A percentile compares a stretch with the other conserved stretches of the same genome.
Evolutionary conservation across 2,888 invertebrate species (phyloP).

Genomic region (Hypena proboscidalis): DNA sequence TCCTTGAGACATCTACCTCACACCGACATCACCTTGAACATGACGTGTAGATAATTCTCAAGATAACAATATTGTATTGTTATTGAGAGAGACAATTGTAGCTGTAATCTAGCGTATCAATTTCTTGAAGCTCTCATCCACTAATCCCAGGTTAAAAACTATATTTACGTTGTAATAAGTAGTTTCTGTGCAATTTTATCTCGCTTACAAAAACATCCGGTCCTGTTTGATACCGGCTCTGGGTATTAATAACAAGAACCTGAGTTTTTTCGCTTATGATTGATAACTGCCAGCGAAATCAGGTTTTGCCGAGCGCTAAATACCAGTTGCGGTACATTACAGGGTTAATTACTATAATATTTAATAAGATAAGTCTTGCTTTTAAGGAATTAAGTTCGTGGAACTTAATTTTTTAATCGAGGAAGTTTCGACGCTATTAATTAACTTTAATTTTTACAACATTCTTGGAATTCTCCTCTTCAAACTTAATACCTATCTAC

Average conservation of each 20-base stretch:
- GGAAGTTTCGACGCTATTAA: neutral
- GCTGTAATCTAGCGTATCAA: neutral
- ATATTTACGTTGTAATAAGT: neutral
- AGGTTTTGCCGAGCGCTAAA: constrained; percentile 27
- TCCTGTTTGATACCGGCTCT: constrained; percentile 9
- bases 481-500: no score
- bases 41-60: no score
- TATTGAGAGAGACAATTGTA: no score
- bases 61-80: no score
- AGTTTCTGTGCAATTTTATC: constrained; percentile 29
- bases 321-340: constrained; percentile 27
- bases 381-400: constrained; percentile 22
- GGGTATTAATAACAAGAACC: constrained; percentile 21
- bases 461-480: no score
- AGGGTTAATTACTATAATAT: constrained; percentile 27
- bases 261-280: constrained; percentile 41
- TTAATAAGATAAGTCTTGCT: constrained; percentile 19
- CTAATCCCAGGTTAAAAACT: neutral
- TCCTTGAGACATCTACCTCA: no score
- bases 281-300: constrained; percentile 41
- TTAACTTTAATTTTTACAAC: no score
- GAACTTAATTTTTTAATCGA: constrained; percentile 1
- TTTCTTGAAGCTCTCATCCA: neutral
- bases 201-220: constrained; percentile 24
- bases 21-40: no score